A percentile compares a stretch with the other conserved stretches of the same genome.
These are phyloP conservation scores for Drosophila hamatofila DNA, from an alignment of 2,888 invertebrate species.

Conservation along the genomic window DNA sequence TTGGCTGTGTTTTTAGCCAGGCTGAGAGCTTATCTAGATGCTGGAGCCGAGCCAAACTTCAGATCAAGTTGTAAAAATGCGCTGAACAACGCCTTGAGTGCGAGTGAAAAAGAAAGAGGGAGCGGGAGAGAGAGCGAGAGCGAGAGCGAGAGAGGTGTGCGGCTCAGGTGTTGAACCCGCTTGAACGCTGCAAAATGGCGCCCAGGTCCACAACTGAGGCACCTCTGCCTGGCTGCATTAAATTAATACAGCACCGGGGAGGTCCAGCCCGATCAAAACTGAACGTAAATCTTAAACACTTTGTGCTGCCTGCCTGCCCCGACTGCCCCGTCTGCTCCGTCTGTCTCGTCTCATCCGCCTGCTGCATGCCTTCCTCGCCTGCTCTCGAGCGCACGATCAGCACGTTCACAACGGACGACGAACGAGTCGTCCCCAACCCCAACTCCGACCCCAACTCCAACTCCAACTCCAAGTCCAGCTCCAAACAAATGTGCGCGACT, in stretches of 20 bases:
- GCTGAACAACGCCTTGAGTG: slow-evolving; percentile 59
- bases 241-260: slow-evolving; percentile 83
- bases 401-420: slow-evolving; percentile 72
- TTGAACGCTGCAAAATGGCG: slow-evolving; percentile 43
- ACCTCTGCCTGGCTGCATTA: slow-evolving; percentile 45
- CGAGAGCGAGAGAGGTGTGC: slow-evolving; percentile 12
- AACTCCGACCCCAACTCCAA: slow-evolving; percentile 11
- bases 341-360: slow-evolving; percentile 11
- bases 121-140: neutral
- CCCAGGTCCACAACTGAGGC: slow-evolving; percentile 20
- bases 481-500: slow-evolving; percentile 63
- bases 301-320: slow-evolving; percentile 46
- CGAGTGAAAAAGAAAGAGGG: slow-evolving; percentile 2
- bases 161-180: slow-evolving; percentile 48
- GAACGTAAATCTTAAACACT: slow-evolving; percentile 82
- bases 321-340: slow-evolving; percentile 17
- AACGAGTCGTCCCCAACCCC: slow-evolving; percentile 10
- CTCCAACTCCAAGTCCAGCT: slow-evolving; percentile 8
- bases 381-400: slow-evolving; percentile 80
- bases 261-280: slow-evolving; percentile 83
- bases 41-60: slow-evolving; percentile 36
- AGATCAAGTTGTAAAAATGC: slow-evolving; percentile 78
- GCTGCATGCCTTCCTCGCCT: slow-evolving; percentile 30
- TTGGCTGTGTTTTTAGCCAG: slow-evolving; percentile 37
- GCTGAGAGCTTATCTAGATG: slow-evolving; percentile 70